Percentiles rank a stretch among this genome's conserved stretches.
phyloP scores from a whole-genome alignment of 2,888 invertebrate genomes.

The Limnephilus auricula region DNA sequence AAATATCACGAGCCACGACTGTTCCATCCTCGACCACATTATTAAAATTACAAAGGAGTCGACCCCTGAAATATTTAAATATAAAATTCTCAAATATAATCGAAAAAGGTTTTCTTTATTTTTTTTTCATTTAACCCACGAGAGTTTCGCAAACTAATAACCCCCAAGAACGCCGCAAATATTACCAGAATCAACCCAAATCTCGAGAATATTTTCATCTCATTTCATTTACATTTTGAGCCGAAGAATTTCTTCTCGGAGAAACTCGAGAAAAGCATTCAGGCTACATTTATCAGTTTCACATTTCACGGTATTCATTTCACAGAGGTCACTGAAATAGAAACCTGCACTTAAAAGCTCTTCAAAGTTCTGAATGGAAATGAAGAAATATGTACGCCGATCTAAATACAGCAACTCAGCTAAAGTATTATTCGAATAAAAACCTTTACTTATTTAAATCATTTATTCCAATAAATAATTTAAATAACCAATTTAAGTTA shows the following conservation, averaged over 20 bases:
- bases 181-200: constrained; percentile 7
- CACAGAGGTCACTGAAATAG: too few relatives aligned
- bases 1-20: too few relatives aligned
- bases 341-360: constrained; percentile 16
- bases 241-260: constrained; percentile 15
- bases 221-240: constrained; percentile 39
- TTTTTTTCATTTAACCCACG: constrained; percentile 28
- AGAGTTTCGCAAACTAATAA: constrained; percentile 49
- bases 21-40: background rate
- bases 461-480: too few relatives aligned
- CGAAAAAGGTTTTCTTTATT: constrained; percentile 41
- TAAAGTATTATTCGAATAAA: too few relatives aligned
- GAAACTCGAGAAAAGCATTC: background rate
- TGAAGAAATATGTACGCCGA: too few relatives aligned
- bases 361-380: constrained; percentile 20
- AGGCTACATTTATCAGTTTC: too few relatives aligned
- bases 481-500: too few relatives aligned
- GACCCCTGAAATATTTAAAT: constrained; percentile 50
- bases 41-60: constrained; percentile 47
- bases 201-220: constrained; percentile 6
- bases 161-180: constrained; percentile 11
- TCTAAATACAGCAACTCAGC: too few relatives aligned
- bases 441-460: too few relatives aligned
- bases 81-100: constrained; percentile 52
- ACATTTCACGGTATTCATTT: too few relatives aligned